Evolutionary conservation across 2,797 vertebrate genomes (phyloP).

Genomic region (Coranthus polyacanthus): DNA sequence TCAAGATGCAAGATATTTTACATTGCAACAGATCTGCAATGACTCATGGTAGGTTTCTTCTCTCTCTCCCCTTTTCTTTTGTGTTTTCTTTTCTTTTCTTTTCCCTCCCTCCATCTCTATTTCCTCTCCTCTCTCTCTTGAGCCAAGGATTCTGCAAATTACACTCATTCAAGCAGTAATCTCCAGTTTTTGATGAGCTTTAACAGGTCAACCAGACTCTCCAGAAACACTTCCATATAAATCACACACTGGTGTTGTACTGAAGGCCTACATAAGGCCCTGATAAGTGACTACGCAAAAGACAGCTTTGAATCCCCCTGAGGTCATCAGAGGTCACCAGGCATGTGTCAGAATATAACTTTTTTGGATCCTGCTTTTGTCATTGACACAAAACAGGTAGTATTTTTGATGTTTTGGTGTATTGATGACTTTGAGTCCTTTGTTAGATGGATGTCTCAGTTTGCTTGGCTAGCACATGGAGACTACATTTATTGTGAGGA

Average conservation of each 20-base stretch:
- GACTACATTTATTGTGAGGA: constrained; percentile 24
- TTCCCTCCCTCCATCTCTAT: too few relatives aligned
- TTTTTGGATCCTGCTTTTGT: too few relatives aligned
- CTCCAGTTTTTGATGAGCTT: constrained; percentile 1
- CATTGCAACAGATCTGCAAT: constrained; percentile 38
- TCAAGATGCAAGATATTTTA: constrained; percentile 57
- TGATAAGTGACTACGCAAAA: neutral
- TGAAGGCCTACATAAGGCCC: constrained; percentile 3
- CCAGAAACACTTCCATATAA: constrained; percentile 1
- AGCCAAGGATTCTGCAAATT: constrained; percentile 4
- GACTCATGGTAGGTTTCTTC: constrained; percentile 47
- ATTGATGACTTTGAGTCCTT: constrained; percentile 3
- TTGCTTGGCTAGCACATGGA: constrained; percentile 8
- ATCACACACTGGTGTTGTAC: constrained; percentile 1
- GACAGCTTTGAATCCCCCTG: constrained; percentile 31
- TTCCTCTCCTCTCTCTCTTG: neutral
- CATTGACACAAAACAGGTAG: too few relatives aligned
- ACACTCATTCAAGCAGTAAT: constrained; percentile 16
- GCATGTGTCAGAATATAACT: constrained; percentile 23
- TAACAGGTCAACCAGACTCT: neutral
- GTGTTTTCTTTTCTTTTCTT: constrained; percentile 1
- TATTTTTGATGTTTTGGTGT: constrained; percentile 35
- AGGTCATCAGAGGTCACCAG: constrained; percentile 47
- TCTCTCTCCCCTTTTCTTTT: constrained; percentile 16
- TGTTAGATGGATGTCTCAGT: constrained; percentile 21